Percentiles rank a stretch among this genome's conserved stretches.
phyloP scores from a whole-genome alignment of 2,888 invertebrate species.

The Macrophya alboannulata region DNA sequence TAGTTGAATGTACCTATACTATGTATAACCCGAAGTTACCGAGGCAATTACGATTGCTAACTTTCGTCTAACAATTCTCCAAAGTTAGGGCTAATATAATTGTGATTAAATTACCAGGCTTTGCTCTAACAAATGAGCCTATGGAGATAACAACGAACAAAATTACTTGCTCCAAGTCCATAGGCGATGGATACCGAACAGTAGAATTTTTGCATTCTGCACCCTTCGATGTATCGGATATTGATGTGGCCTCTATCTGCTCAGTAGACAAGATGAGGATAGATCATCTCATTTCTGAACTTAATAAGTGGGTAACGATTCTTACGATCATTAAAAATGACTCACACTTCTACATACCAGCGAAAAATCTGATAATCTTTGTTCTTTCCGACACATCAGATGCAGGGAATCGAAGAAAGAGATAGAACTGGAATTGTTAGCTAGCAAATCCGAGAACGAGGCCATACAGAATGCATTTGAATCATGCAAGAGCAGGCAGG shows the following conservation, averaged over 20 bases:
- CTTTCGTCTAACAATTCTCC: neutral
- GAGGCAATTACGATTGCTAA: neutral
- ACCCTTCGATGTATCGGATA: neutral
- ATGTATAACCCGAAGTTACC: neutral
- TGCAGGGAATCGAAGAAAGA: conserved; percentile 66
- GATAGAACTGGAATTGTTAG: conserved; percentile 63
- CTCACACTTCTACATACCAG: neutral
- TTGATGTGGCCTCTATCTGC: conserved; percentile 15
- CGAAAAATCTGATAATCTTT: neutral
- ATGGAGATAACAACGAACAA: neutral
- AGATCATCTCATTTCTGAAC: conserved; percentile 37
- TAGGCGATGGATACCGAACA: conserved; percentile 33
- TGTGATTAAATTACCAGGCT: neutral
- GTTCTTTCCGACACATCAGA: conserved; percentile 57
- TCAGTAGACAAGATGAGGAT: conserved; percentile 51
- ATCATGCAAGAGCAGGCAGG: conserved; percentile 59
- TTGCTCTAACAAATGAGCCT: neutral
- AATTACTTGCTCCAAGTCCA: conserved; percentile 1
- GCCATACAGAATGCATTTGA: conserved; percentile 64
- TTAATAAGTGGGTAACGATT: conserved; percentile 22
- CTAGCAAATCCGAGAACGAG: conserved; percentile 65
- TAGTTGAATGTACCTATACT: neutral
- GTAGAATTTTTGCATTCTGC: neutral
- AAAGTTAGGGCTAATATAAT: neutral
- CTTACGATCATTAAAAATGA: neutral